These are phyloP conservation scores for Dolichoris vasculosae DNA, from an alignment of 1,140 invertebrate genomes.

Conservation along the genomic window DNA sequence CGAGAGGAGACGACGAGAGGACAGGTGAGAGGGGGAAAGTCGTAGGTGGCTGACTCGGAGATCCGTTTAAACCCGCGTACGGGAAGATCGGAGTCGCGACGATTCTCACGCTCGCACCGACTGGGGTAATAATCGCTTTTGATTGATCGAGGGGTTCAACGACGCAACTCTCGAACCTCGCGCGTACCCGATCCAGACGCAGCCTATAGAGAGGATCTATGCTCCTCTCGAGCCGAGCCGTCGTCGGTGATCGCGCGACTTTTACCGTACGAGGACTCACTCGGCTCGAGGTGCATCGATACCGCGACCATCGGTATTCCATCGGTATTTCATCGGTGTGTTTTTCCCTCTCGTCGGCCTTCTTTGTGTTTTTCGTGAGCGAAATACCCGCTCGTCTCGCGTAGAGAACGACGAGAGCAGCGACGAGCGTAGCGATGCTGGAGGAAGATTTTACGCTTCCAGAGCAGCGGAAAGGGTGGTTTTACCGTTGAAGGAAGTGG, in stretches of 20 bases:
- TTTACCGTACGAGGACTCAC: background rate
- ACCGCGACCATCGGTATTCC: background rate
- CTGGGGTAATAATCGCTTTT: slow-evolving; percentile 35
- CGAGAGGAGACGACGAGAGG: background rate
- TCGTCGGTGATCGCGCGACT: background rate
- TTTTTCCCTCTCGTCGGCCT: too few species aligned
- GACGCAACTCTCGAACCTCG: too few species aligned
- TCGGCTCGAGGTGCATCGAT: background rate
- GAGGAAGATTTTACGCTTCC: slow-evolving; percentile 5
- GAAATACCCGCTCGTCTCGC: background rate
- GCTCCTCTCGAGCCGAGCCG: too few species aligned
- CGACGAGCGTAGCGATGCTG: too few species aligned
- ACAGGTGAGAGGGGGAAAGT: background rate
- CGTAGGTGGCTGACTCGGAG: slow-evolving; percentile 31
- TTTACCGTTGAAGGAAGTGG: background rate
- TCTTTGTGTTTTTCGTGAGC: too few species aligned
- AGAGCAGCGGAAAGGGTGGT: background rate
- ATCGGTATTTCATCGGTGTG: slow-evolving; percentile 14
- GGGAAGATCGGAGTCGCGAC: background rate
- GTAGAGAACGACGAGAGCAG: too few species aligned
- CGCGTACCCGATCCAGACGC: too few species aligned
- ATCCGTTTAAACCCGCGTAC: background rate
- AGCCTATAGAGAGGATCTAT: too few species aligned
- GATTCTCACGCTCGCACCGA: slow-evolving; percentile 40
- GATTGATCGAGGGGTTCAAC: slow-evolving; percentile 32